Conservation (phyloP, 2,888 invertebrate genomes). For the Polyommatus iphigenia region DNA sequence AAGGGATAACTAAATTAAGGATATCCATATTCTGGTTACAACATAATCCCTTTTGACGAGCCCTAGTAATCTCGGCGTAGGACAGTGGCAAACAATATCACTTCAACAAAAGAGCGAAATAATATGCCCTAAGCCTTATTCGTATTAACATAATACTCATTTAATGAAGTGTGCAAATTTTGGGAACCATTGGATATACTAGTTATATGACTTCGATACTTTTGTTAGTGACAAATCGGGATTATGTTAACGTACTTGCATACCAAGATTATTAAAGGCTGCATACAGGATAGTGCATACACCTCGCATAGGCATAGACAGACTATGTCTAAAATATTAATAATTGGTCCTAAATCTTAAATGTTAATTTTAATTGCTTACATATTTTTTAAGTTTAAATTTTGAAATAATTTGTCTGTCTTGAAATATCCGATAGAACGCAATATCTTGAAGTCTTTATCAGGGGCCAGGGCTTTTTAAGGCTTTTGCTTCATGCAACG, state of each 20-base stretch:
- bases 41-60: background rate
- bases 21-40: conserved; percentile 22
- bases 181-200: conserved; percentile 9
- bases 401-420: too few species aligned
- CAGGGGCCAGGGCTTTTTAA: background rate
- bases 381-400: too few species aligned
- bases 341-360: too few species aligned
- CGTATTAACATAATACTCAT: background rate
- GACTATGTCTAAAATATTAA: too few species aligned
- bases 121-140: background rate
- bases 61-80: background rate
- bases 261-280: too few species aligned
- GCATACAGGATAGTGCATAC: too few species aligned
- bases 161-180: conserved; percentile 22
- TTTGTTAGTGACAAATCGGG: background rate
- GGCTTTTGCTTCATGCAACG: background rate
- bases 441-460: too few species aligned
- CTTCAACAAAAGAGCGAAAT: background rate
- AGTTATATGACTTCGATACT: background rate
- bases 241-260: too few species aligned
- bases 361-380: too few species aligned
- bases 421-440: too few species aligned
- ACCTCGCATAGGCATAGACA: background rate
- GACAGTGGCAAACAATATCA: conserved; percentile 20
- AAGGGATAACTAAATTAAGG: background rate